A percentile compares a stretch with the other conserved stretches of the same genome.
These are phyloP conservation scores for Erebia epiphron DNA, from an alignment of 2,888 invertebrate genomes.

Conservation along the genomic window DNA sequence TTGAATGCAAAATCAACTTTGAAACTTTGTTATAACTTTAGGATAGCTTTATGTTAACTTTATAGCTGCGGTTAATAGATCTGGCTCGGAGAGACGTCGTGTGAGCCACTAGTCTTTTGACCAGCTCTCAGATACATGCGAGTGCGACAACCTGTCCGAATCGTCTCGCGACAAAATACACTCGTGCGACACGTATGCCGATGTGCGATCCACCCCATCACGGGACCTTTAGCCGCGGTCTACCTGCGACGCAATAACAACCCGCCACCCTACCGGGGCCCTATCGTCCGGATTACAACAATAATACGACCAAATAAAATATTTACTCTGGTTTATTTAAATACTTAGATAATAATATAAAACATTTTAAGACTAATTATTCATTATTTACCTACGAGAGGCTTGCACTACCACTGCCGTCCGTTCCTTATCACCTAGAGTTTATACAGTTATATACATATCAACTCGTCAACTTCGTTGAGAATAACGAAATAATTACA, in stretches of 20 bases:
- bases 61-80: background rate
- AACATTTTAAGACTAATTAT: constrained; percentile 73
- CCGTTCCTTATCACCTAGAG: constrained; percentile 45
- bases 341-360: constrained; percentile 77
- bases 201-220: background rate
- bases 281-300: constrained; percentile 63
- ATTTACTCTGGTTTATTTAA: constrained; percentile 78
- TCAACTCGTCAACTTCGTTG: constrained; percentile 54
- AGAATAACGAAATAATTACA: constrained; percentile 53
- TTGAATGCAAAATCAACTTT: constrained; percentile 10
- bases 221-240: background rate
- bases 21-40: background rate
- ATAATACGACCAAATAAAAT: constrained; percentile 73
- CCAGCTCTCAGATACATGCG: background rate
- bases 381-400: constrained; percentile 64
- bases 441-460: constrained; percentile 52
- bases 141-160: background rate
- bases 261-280: constrained; percentile 46
- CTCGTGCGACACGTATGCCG: background rate
- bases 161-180: background rate
- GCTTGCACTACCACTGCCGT: constrained; percentile 53
- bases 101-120: background rate
- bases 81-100: background rate
- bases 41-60: too few species aligned
- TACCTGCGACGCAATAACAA: background rate